A percentile compares a stretch with the other conserved stretches of the same genome.
Conservation (phyloP, 2,888 invertebrate species). For the Nysson spinosus region DNA sequence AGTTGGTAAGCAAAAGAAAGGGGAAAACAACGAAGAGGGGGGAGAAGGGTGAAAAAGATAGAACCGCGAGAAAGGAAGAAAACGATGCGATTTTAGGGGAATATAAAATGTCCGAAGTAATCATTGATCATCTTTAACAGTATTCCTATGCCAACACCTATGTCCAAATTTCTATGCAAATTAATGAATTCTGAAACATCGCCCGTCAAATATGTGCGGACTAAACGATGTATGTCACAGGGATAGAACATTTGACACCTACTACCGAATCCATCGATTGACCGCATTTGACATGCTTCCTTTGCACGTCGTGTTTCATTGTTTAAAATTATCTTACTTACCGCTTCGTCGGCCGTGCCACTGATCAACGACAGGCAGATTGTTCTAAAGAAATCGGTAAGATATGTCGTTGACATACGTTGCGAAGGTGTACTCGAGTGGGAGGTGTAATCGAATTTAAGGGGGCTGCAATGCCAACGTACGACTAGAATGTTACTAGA, state of each 20-base stretch:
- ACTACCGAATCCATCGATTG: neutral
- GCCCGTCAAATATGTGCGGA: neutral
- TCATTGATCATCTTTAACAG: no score
- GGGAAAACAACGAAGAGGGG: slow-evolving; percentile 34
- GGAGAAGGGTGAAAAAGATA: neutral
- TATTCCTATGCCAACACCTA: no score
- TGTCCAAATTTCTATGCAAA: no score
- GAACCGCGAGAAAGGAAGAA: neutral
- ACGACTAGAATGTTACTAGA: slow-evolving; percentile 33
- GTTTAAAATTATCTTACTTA: slow-evolving; percentile 33
- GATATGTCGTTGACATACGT: slow-evolving; percentile 53
- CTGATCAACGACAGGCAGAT: slow-evolving; percentile 65
- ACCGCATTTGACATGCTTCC: neutral
- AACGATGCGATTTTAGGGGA: slow-evolving; percentile 1
- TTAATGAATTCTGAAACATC: slow-evolving; percentile 12
- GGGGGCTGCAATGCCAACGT: slow-evolving; percentile 29
- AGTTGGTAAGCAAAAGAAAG: slow-evolving; percentile 23
- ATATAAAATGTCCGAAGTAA: neutral
- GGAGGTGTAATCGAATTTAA: slow-evolving; percentile 19
- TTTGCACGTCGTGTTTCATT: slow-evolving; percentile 1
- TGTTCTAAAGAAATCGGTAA: slow-evolving; percentile 54
- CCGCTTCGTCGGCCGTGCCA: slow-evolving; percentile 60
- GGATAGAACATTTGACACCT: slow-evolving; percentile 5
- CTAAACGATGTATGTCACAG: slow-evolving; percentile 14
- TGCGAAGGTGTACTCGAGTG: slow-evolving; percentile 40